Base-by-base conservation (phyloP, 2,113 vertebrate genomes). In the Galemys pyrenaicus region DNA sequence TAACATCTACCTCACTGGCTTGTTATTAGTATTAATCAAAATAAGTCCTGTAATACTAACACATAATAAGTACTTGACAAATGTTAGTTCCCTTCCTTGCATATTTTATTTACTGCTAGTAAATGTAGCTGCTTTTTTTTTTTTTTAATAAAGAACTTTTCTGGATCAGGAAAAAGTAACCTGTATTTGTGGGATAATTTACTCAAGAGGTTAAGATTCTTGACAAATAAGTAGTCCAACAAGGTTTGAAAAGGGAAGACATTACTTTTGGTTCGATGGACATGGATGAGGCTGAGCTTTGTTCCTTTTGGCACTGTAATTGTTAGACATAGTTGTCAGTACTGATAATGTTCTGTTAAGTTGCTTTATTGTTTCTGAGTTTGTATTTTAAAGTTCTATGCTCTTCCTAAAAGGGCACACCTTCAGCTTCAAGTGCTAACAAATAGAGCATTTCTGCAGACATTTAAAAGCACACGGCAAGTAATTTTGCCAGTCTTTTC, bases 91-190 rank as follows among this genome's bases (percentile, higher is more conserved):
- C 83, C 9, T 46, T 89, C 39, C 2, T 56, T 79, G 22, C 62
- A 22, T 58, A n/a, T 93, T 91, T 94, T 77, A 54, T 73, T 96
- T 74, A 30, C 35, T 26, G 56, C 35, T 51, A 35, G 54, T 71
- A 71, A 77, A 54, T 87, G 26, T 71, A 70, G 22, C 37, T 16
- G 46, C 4, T n/a, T n/a, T 44, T 9, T 44, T 44, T 5, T 44
- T 92, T 85, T 75, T 51, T 82, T 68, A 49, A 35, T 32, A 62
- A 64, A 79, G 44, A 68, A 24, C 60, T 89, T 4, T 71, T 70
- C 32, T 3, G 51, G 28, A 56, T 88, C 49, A 56, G 60, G 71
- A 77, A 44, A 85, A 89, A 73, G 15, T 51, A 77, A 41, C 13
- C 32, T 85, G 20, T 80, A 64, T 16, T 35, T 70, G 20, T 91